A percentile compares a stretch with the other conserved stretches of the same genome.
Conservation (phyloP, 2,888 invertebrate species). For the Stenodera caucasica region DNA sequence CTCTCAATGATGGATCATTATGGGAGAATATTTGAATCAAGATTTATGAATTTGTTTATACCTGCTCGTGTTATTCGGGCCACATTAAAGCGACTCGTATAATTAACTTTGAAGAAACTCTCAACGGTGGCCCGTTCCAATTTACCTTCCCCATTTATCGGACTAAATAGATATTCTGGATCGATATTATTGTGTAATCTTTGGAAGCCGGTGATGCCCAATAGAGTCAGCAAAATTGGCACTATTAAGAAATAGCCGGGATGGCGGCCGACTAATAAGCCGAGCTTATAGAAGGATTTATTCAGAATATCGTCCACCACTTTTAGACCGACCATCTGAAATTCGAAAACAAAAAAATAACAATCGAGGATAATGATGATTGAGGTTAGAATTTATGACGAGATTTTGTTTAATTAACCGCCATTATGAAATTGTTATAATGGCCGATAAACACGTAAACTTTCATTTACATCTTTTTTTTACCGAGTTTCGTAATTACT, state of each 20-base stretch:
- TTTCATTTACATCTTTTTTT: conserved; percentile 11
- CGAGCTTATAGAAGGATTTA: conserved; percentile 79
- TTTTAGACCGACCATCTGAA: conserved; percentile 76
- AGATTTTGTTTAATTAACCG: not conserved
- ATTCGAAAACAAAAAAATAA: conserved; percentile 31
- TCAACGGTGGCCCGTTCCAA: conserved; percentile 80
- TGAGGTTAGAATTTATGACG: not conserved
- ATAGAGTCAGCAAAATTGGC: conserved; percentile 76
- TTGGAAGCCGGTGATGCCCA: conserved; percentile 88
- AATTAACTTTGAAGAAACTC: conserved; percentile 83
- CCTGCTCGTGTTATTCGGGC: conserved; percentile 87
- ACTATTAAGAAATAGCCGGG: conserved; percentile 89
- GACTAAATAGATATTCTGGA: conserved; percentile 91
- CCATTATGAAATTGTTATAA: too few relatives aligned
- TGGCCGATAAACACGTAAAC: conserved; percentile 15
- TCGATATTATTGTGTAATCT: conserved; percentile 86
- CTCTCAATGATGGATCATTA: not conserved
- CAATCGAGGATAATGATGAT: not conserved
- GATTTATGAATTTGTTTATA: conserved; percentile 44
- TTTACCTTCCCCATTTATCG: conserved; percentile 83
- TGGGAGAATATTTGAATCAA: not conserved
- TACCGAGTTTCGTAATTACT: too few relatives aligned
- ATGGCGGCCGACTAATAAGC: conserved; percentile 74
- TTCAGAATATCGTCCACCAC: conserved; percentile 81
- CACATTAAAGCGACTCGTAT: conserved; percentile 81